A percentile compares a stretch with the other conserved stretches of the same genome.
phyloP scores from a whole-genome alignment of 2,113 vertebrate genomes.

The Carassius carassius region DNA sequence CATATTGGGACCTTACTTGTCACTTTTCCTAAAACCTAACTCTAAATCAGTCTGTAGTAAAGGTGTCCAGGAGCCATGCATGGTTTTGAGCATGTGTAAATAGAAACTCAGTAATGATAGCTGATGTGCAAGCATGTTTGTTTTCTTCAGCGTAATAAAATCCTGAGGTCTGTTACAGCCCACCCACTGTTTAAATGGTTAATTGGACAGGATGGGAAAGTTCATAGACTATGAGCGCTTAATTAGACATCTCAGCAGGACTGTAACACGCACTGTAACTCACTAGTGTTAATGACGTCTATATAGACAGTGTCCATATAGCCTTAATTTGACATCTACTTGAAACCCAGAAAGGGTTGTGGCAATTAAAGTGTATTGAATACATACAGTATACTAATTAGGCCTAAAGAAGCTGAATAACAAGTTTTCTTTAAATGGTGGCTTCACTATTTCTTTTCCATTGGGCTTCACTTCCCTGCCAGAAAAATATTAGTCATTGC shows the following conservation, averaged over 20 bases:
- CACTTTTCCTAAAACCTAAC: too few species aligned
- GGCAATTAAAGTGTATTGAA: neutral
- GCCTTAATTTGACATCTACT: neutral
- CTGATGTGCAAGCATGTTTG: neutral
- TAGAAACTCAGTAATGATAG: neutral
- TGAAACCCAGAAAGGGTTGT: neutral
- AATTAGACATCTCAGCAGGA: constrained; percentile 44
- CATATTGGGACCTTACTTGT: neutral
- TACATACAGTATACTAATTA: neutral
- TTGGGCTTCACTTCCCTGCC: constrained; percentile 42
- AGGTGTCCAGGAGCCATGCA: neutral
- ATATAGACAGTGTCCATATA: too few species aligned
- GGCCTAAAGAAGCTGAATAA: constrained; percentile 2
- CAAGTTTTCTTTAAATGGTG: constrained; percentile 51
- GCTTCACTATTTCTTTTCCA: constrained; percentile 47
- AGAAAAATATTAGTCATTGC: constrained; percentile 62
- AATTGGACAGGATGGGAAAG: constrained; percentile 51
- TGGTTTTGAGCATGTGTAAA: neutral
- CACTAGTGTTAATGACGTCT: neutral
- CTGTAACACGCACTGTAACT: constrained; percentile 23
- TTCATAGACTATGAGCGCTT: constrained; percentile 20
- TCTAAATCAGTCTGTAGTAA: neutral
- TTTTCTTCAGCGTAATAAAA: constrained; percentile 43
- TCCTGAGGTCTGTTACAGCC: constrained; percentile 38
- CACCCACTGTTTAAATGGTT: constrained; percentile 53